Evolutionary conservation across 2,888 invertebrate genomes (phyloP).

Genomic region (Slavum lentiscoides): DNA sequence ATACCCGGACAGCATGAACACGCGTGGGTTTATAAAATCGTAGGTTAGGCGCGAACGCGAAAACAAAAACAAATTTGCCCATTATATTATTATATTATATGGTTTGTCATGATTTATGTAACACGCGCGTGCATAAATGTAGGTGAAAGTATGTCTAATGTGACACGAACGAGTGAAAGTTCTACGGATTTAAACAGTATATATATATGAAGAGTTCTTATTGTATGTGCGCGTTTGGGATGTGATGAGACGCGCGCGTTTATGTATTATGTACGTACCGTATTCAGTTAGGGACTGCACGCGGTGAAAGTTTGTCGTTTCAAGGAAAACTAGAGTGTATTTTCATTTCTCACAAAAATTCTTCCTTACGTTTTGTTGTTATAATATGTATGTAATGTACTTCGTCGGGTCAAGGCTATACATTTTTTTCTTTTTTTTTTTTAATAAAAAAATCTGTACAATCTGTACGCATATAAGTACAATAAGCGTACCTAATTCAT

Average conservation of each 20-base stretch:
- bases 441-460: too few species aligned
- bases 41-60: conserved; percentile 2
- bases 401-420: conserved; percentile 19
- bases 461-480: too few species aligned
- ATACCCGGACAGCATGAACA: background rate
- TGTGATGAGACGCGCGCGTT: conserved; percentile 14
- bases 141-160: conserved; percentile 52
- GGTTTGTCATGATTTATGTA: conserved; percentile 52
- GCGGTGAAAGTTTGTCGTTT: conserved; percentile 45
- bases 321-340: conserved; percentile 47
- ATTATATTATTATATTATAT: background rate
- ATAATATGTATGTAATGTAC: too few species aligned
- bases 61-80: background rate
- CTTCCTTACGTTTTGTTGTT: too few species aligned
- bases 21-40: background rate
- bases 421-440: too few species aligned
- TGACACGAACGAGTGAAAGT: conserved; percentile 51
- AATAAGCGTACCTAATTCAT: too few species aligned
- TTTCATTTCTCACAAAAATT: conserved; percentile 13
- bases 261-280: too few species aligned
- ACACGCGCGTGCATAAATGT: conserved; percentile 33
- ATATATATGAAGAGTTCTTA: background rate
- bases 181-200: conserved; percentile 31
- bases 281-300: conserved; percentile 18
- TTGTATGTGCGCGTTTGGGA: conserved; percentile 1